Percentiles rank a stretch among this genome's conserved stretches.
Evolutionary conservation across 2,797 vertebrate genomes (phyloP).

Genomic region (Chelon auratus): DNA sequence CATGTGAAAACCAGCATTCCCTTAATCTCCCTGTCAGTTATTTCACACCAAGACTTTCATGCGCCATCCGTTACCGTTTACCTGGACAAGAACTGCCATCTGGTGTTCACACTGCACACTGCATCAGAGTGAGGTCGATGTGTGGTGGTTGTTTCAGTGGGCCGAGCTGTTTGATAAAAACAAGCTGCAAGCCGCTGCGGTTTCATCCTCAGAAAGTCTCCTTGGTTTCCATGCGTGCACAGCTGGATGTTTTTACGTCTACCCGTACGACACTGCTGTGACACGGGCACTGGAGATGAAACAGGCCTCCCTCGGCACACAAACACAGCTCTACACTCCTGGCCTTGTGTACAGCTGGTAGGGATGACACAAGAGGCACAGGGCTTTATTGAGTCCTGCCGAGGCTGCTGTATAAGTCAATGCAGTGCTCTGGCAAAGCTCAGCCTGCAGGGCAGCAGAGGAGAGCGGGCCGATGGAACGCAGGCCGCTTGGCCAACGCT

Average conservation of each 20-base stretch:
- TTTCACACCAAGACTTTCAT: constrained; percentile 16
- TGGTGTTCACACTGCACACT: constrained; percentile 64
- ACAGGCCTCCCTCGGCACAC: constrained; percentile 78
- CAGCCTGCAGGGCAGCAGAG: constrained; percentile 65
- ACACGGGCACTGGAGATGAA: constrained; percentile 80
- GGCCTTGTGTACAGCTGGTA: constrained; percentile 76
- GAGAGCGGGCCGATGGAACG: constrained; percentile 61
- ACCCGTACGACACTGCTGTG: constrained; percentile 63
- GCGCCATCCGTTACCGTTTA: not conserved
- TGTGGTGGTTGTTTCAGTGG: constrained; percentile 58
- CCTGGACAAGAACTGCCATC: constrained; percentile 70
- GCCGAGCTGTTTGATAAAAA: constrained; percentile 74
- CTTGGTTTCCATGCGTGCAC: constrained; percentile 73
- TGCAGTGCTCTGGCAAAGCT: constrained; percentile 77
- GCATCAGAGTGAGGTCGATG: constrained; percentile 39
- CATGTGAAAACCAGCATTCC: constrained; percentile 40
- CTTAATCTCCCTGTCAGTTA: constrained; percentile 50
- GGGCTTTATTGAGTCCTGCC: constrained; percentile 77
- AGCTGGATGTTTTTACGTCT: constrained; percentile 79
- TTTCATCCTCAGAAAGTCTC: constrained; percentile 73
- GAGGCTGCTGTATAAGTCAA: constrained; percentile 68
- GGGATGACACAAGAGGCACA: constrained; percentile 79
- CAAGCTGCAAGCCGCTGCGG: constrained; percentile 72
- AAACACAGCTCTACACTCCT: constrained; percentile 75
- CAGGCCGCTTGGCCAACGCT: constrained; percentile 61